phyloP scores from a whole-genome alignment of 2,888 invertebrate species.

The Zaprionus bogoriensis region DNA sequence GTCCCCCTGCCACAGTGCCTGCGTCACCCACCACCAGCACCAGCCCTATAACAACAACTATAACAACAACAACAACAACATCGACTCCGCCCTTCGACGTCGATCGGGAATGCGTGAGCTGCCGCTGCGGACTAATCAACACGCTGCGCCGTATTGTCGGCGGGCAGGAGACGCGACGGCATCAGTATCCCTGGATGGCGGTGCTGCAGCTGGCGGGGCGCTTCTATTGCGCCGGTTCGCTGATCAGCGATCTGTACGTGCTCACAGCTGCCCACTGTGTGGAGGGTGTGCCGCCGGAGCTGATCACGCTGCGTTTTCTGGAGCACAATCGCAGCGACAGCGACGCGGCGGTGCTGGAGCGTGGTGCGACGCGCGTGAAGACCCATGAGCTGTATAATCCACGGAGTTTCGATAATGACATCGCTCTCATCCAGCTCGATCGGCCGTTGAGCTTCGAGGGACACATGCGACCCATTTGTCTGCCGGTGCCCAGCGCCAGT shows the following conservation, averaged over 20 bases:
- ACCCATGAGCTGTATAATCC: constrained; percentile 87
- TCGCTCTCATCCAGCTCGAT: constrained; percentile 88
- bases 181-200: constrained; percentile 88
- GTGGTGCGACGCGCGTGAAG: constrained; percentile 83
- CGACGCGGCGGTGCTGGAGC: constrained; percentile 50
- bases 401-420: constrained; percentile 90
- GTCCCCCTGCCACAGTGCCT: too few species aligned
- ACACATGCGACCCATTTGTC: constrained; percentile 88
- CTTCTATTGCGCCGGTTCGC: constrained; percentile 89
- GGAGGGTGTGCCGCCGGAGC: constrained; percentile 84
- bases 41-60: neutral
- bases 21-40: neutral
- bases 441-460: constrained; percentile 84
- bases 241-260: constrained; percentile 89
- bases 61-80: neutral
- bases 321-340: constrained; percentile 87
- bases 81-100: neutral
- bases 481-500: constrained; percentile 84
- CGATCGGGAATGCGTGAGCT: constrained; percentile 36
- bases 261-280: constrained; percentile 90
- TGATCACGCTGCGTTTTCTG: constrained; percentile 86
- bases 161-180: constrained; percentile 88
- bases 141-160: constrained; percentile 88
- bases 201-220: constrained; percentile 84
- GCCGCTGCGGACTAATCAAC: constrained; percentile 87